These are phyloP conservation scores for Pristionchus exspectatus DNA, from an alignment of 2,888 invertebrate species.

Conservation along the genomic window DNA sequence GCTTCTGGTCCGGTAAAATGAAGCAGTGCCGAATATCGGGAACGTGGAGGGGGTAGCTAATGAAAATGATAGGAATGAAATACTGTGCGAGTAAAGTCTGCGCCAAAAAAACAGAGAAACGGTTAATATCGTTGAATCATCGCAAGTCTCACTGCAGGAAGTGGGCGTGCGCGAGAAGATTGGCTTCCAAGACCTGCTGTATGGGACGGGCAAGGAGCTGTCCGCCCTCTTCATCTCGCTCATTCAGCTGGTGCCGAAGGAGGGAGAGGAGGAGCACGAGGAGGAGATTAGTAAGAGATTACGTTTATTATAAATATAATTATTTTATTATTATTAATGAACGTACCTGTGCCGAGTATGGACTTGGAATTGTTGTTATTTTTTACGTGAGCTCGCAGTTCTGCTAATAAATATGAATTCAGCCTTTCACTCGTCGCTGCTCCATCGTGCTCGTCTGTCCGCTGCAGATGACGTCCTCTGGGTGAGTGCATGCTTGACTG, in stretches of 20 bases:
- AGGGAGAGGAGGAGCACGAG: not conserved
- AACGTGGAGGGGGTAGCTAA: too few species aligned
- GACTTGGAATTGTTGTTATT: too few species aligned
- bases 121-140: not conserved
- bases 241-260: not conserved
- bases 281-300: slow-evolving; percentile 43
- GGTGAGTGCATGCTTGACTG: not conserved
- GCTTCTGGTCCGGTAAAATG: too few species aligned
- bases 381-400: too few species aligned
- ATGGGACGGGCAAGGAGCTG: slow-evolving; percentile 45
- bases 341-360: too few species aligned
- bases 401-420: not conserved
- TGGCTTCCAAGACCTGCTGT: slow-evolving; percentile 52
- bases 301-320: not conserved
- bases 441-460: slow-evolving; percentile 36
- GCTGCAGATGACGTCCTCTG: slow-evolving; percentile 21
- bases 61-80: too few species aligned
- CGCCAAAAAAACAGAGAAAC: too few species aligned
- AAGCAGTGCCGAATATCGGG: too few species aligned
- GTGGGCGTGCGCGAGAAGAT: slow-evolving; percentile 41
- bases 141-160: not conserved
- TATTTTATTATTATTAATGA: too few species aligned
- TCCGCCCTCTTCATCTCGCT: slow-evolving; percentile 20
- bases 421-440: not conserved
- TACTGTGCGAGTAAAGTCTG: too few species aligned